Conservation (phyloP, 2,888 invertebrate genomes). For the Siphlonurus alternatus region DNA sequence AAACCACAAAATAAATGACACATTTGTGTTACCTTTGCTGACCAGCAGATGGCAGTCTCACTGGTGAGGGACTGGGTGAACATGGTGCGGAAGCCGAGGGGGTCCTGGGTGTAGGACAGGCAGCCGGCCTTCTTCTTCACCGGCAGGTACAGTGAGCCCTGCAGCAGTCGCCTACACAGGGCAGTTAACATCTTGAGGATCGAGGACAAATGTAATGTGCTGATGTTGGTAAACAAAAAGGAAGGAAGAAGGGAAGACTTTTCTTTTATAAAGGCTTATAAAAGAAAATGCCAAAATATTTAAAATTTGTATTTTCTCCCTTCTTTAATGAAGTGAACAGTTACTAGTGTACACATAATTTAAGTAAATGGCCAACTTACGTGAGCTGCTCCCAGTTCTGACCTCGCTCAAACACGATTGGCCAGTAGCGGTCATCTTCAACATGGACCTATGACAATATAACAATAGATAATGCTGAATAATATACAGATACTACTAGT, state of each 20-base stretch:
- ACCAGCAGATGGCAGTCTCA: constrained; percentile 51
- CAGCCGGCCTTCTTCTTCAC: constrained; percentile 84
- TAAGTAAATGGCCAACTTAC: too few relatives aligned
- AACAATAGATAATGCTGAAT: constrained; percentile 7
- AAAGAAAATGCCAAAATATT: too few relatives aligned
- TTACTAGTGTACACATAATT: too few relatives aligned
- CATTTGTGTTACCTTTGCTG: constrained; percentile 29
- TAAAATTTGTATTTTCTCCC: too few relatives aligned
- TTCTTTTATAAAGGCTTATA: too few relatives aligned
- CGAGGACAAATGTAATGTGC: not conserved
- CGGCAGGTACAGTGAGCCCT: constrained; percentile 51
- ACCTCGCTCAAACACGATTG: constrained; percentile 61
- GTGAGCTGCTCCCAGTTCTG: constrained; percentile 70
- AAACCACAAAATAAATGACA: too few relatives aligned
- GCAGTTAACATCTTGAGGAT: constrained; percentile 13
- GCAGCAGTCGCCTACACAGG: constrained; percentile 44
- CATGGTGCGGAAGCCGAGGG: constrained; percentile 58
- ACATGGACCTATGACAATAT: constrained; percentile 33
- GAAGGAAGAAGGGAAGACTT: too few relatives aligned
- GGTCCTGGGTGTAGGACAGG: constrained; percentile 72
- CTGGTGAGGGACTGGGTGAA: constrained; percentile 64
- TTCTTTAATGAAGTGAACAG: too few relatives aligned
- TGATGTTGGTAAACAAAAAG: too few relatives aligned
- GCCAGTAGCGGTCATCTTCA: constrained; percentile 79
- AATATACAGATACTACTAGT: not conserved